Conservation (phyloP, 2,797 vertebrate genomes). For the Acropternis orthonyx region DNA sequence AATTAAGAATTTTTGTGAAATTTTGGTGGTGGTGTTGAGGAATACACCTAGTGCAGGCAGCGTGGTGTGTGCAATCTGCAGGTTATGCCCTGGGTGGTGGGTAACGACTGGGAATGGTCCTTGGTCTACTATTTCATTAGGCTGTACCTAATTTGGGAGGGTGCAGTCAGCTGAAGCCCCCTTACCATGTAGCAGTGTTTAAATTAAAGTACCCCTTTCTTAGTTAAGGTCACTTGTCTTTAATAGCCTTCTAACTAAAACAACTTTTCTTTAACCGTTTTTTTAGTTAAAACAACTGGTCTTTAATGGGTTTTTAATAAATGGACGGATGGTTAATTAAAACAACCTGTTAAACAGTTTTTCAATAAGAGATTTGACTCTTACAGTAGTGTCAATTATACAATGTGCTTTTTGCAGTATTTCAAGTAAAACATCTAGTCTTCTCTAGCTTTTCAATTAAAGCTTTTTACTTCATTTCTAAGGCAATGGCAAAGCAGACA, state of each 20-base stretch:
- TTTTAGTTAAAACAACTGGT: too few species aligned
- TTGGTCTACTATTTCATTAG: neutral
- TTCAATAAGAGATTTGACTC: neutral
- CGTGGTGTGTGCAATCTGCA: neutral
- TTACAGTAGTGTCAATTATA: neutral
- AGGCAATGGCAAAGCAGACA: neutral
- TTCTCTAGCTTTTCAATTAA: neutral
- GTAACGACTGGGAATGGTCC: neutral
- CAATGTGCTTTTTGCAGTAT: neutral
- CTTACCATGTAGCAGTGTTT: neutral
- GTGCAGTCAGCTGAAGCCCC: neutral
- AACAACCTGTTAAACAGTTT: neutral
- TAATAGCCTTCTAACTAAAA: neutral
- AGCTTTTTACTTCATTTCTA: neutral
- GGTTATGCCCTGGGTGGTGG: neutral
- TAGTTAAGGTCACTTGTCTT: neutral
- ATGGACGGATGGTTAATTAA: neutral
- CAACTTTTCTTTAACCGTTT: neutral
- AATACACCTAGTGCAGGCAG: neutral
- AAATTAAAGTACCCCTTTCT: neutral
- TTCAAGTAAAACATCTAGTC: neutral
- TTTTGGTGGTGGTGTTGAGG: neutral
- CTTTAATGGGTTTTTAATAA: neutral
- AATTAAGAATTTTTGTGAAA: neutral
- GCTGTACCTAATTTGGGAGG: neutral